phyloP scores from a whole-genome alignment of 2,888 invertebrate species.

The Philhelius pedissequus region DNA sequence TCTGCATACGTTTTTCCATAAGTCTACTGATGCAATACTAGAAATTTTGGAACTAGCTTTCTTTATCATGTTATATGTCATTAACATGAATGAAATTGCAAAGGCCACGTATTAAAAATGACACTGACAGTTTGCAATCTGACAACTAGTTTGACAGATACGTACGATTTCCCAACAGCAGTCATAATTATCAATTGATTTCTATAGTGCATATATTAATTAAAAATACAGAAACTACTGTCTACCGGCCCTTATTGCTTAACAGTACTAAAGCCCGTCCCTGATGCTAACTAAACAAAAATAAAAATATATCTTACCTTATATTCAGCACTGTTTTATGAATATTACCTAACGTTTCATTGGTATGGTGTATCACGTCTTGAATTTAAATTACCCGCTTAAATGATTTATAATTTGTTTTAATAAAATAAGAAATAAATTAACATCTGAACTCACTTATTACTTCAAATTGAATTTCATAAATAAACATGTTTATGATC shows the following conservation, averaged over 20 bases:
- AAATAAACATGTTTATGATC: conserved; percentile 66
- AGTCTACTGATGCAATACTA: too few relatives aligned
- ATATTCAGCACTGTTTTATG: conserved; percentile 8
- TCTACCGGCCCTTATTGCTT: not conserved
- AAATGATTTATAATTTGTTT: conserved; percentile 66
- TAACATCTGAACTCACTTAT: conserved; percentile 67
- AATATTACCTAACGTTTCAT: conserved; percentile 9
- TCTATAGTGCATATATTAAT: too few relatives aligned
- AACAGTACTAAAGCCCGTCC: not conserved
- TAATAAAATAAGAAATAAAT: conserved; percentile 58
- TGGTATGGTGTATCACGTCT: conserved; percentile 20
- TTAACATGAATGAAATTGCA: too few relatives aligned
- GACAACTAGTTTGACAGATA: too few relatives aligned
- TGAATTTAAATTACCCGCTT: conserved; percentile 56
- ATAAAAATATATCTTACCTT: not conserved
- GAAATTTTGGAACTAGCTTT: too few relatives aligned
- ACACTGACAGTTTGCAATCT: too few relatives aligned
- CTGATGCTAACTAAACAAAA: not conserved
- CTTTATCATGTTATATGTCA: too few relatives aligned
- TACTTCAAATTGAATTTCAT: conserved; percentile 62
- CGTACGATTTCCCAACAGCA: too few relatives aligned
- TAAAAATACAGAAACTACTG: not conserved
- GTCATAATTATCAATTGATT: too few relatives aligned
- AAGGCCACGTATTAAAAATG: too few relatives aligned
- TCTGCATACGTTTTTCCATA: too few relatives aligned